Evolutionary conservation across 2,888 invertebrate genomes (phyloP), one percentile per base, ranked within the genome.

Genomic region (Aphidoletes aphidimyza): DNA sequence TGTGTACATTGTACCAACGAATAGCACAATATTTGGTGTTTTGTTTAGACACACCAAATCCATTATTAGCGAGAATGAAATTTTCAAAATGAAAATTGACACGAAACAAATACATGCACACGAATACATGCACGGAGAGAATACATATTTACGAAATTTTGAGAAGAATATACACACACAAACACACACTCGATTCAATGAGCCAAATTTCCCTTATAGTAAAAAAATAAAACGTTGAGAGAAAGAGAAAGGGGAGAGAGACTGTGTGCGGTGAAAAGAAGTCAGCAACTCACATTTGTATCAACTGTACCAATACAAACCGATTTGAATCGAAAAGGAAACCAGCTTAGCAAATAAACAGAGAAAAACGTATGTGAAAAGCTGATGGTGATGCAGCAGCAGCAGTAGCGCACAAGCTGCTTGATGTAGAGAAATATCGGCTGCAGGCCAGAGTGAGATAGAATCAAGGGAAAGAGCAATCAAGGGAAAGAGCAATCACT

Each of bases 81-180:
- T 69, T 69, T 47, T 69, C n/a, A 14, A 69, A 69, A 69, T 69
- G 69, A 69, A 69, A 69, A 69, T 54, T 30, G 11, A 69, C 11
- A 34, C 11, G 69, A 30, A 1, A 30, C 9, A 17, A 69, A 11
- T 69, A 30, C 30, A 34, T 11, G 30, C 30, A 69, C 14, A 34
- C 69, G n/a, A 14, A 0, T 9, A 69, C 54, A 54, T 11, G 22
- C 54, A 9, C 42, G 42, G 42, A 42, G 42, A 42, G 42, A 14
- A 42, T 17, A 19, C 6, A 47, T 19, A 19, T 2, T 11, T 19
- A 19, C 47, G 47, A 39, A 39, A 8, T 8, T 39, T 39, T 11
- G 5, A 39, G 5, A 39, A 39, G 11, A 39, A 39, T 39, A 39
- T 39, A 39, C 11, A 39, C 39, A 39, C 11, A 11, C 39, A 39